These are phyloP conservation scores for Pinctada fucata DNA, from an alignment of 2,888 invertebrate genomes.

Conservation along the genomic window DNA sequence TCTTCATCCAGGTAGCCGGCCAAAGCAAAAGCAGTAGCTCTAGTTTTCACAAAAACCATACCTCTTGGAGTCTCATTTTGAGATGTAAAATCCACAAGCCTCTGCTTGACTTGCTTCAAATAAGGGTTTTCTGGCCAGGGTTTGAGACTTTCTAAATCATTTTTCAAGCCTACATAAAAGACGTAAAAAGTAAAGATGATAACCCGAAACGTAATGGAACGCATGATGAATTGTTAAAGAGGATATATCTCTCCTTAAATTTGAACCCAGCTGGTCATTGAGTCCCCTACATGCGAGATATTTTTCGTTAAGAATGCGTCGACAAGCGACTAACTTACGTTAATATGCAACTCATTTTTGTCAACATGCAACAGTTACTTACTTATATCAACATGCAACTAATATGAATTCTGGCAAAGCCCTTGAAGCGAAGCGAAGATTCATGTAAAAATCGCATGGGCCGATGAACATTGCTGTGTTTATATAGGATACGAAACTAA, in stretches of 20 bases:
- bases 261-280: too few relatives aligned
- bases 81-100: conserved; percentile 38
- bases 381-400: too few relatives aligned
- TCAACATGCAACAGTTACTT: too few relatives aligned
- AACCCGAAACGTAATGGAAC: neutral
- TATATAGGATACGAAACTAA: too few relatives aligned
- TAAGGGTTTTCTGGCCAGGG: conserved; percentile 53
- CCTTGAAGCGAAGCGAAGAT: too few relatives aligned
- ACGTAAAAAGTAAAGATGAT: neutral
- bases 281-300: too few relatives aligned
- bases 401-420: too few relatives aligned
- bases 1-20: conserved; percentile 47
- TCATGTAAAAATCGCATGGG: too few relatives aligned
- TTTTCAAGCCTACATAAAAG: conserved; percentile 44
- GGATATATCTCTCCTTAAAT: neutral
- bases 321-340: too few relatives aligned
- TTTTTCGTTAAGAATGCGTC: too few relatives aligned
- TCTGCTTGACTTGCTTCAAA: conserved; percentile 45
- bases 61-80: conserved; percentile 50
- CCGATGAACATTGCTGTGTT: too few relatives aligned
- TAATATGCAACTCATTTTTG: too few relatives aligned
- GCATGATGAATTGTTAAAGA: neutral
- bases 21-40: conserved; percentile 57
- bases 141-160: neutral
- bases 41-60: conserved; percentile 61